Evolutionary conservation across 2,797 vertebrate genomes (phyloP), one percentile per base, ranked within the genome.

Genomic region (Ambastaia sidthimunki): DNA sequence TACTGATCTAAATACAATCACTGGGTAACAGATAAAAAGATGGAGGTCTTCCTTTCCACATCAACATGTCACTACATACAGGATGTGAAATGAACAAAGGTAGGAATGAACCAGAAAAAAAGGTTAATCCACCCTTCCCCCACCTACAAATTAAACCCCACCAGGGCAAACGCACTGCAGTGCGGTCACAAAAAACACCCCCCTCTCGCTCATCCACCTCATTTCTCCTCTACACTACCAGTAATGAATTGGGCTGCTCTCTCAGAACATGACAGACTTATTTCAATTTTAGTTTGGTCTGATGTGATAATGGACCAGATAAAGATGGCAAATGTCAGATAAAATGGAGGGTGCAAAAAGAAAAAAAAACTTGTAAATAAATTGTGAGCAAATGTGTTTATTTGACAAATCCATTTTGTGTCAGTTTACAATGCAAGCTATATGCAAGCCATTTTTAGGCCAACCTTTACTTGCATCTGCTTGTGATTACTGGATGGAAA

Each of bases 181-280:
- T 70, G 69, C 7, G n/a, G 63, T 78, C 62, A 76, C 19, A 34
- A 21, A 23, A 71, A 71, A 78, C 52, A 11, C 52, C 54, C 21
- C 5, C 25, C 16, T n/a, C 1, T 37, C 34, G 7, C 41, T 44
- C 10, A 0, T 18, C 52, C 31, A 75, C 16, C 21, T 69, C 52
- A 11, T 31, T 28, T 66, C 60, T n/a, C 48, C 1, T 1, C 28
- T 18, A 76, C 34, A 19, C 16, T 62, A 18, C 15, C 15, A 59
- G 47, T 71, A 71, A 78, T 78, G 25, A 78, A 78, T 23, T 62
- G 23, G 13, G 7, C 23, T 68, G 23, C 54, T 82, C 65, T 74
- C 23, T 73, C 34, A 23, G 21, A 77, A 59, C 37, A 63, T 23
- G 15, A 23, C 23, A 9, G 16, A n/a, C 1, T 48, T 2, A 41